A percentile compares a stretch with the other conserved stretches of the same genome.
These are phyloP conservation scores for Ptychochromis oligacanthus DNA, from an alignment of 2,113 vertebrate genomes.

Conservation along the genomic window DNA sequence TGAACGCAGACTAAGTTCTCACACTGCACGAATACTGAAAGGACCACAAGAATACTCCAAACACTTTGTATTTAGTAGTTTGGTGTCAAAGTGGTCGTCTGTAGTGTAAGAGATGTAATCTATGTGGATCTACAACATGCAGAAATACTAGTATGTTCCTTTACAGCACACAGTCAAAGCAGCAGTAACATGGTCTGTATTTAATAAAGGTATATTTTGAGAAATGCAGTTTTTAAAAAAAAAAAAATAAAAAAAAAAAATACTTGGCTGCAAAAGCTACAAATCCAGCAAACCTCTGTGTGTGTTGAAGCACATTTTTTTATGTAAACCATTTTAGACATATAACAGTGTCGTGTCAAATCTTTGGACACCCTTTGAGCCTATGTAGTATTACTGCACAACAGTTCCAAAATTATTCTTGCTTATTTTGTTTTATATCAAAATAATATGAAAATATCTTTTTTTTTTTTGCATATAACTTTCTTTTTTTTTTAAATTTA, in stretches of 20 bases:
- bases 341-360: conserved; percentile 5
- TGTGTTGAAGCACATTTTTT: not conserved
- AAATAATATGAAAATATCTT: not conserved
- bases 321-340: not conserved
- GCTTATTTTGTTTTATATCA: not conserved
- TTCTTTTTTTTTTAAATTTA: not conserved
- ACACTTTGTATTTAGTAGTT: too few relatives aligned
- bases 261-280: not conserved
- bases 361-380: conserved; percentile 16
- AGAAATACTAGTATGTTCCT: not conserved
- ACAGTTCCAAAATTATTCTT: not conserved
- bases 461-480: too few relatives aligned
- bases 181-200: not conserved
- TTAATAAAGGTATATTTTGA: not conserved
- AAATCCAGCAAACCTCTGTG: not conserved
- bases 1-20: not conserved
- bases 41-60: not conserved
- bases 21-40: not conserved
- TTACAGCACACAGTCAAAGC: not conserved
- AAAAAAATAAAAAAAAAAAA: not conserved
- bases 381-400: not conserved
- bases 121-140: not conserved
- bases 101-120: not conserved
- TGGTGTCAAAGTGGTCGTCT: too few relatives aligned
- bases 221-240: not conserved